Conservation (phyloP, 2,797 vertebrate species). For the Silurus lanzhouensis region DNA sequence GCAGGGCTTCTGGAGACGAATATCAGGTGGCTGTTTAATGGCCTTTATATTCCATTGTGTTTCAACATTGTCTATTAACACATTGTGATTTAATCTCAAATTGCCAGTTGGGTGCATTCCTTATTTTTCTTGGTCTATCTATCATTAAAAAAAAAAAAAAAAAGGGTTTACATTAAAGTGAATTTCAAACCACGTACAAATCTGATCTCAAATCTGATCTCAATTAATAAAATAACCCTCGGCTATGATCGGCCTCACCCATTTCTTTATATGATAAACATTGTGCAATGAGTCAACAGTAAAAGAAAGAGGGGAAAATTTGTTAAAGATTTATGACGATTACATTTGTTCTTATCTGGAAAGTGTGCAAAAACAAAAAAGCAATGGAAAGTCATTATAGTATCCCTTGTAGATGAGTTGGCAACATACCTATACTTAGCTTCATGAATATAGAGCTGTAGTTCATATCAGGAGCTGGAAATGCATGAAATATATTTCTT, state of each 20-base stretch:
- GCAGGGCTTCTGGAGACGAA: neutral
- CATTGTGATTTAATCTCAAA: neutral
- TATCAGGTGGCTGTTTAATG: neutral
- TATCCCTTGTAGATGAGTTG: neutral
- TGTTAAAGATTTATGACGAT: neutral
- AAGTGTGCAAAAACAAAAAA: neutral
- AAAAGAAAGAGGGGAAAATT: neutral
- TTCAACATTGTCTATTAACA: slow-evolving; percentile 6
- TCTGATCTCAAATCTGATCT: neutral
- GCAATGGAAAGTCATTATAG: neutral
- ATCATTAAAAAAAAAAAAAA: neutral
- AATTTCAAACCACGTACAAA: neutral
- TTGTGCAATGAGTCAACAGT: slow-evolving; percentile 35
- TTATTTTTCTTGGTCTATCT: neutral
- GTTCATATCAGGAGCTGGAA: too few species aligned
- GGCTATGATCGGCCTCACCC: neutral
- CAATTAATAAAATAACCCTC: neutral
- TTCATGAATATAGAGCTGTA: neutral
- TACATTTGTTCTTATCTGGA: too few species aligned
- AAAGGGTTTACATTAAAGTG: neutral
- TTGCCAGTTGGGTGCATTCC: neutral
- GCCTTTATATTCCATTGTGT: neutral
- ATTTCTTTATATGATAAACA: slow-evolving; percentile 8
- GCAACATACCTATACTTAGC: neutral
- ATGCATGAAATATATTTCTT: neutral